Evolutionary conservation across 2,797 vertebrate genomes (phyloP).

Genomic region (Botia almorhae): DNA sequence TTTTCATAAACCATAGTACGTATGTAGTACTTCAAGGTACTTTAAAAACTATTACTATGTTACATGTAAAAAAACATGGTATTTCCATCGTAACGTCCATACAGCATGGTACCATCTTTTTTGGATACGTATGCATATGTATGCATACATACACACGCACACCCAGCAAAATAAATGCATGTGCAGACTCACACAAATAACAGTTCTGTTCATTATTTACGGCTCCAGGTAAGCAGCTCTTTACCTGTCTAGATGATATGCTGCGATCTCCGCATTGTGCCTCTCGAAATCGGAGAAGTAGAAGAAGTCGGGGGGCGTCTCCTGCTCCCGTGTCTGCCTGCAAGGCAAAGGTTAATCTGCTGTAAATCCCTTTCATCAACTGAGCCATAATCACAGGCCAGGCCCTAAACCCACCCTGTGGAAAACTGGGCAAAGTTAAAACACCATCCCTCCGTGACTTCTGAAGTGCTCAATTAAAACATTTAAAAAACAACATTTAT

Average conservation of each 20-base stretch:
- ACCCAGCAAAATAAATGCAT: background rate
- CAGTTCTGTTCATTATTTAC: constrained; percentile 34
- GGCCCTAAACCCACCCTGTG: background rate
- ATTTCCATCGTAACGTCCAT: background rate
- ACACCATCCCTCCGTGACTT: constrained; percentile 56
- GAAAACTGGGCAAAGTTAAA: constrained; percentile 2
- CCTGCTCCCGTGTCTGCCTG: constrained; percentile 96
- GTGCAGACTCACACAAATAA: constrained; percentile 15
- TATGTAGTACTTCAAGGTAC: no score
- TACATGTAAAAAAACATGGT: background rate
- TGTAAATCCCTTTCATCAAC: constrained; percentile 47
- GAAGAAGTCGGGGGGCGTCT: constrained; percentile 97
- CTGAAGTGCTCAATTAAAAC: constrained; percentile 44
- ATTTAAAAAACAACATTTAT: background rate
- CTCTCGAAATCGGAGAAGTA: constrained; percentile 99
- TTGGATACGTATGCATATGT: background rate
- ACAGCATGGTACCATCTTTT: background rate
- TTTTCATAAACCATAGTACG: no score
- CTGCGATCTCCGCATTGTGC: constrained; percentile 96
- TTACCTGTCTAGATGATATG: constrained; percentile 98
- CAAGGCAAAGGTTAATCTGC: constrained; percentile 52
- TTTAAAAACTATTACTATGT: no score
- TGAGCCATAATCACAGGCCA: constrained; percentile 10
- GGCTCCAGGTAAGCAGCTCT: constrained; percentile 50
- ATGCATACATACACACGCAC: background rate